These are phyloP conservation scores for Pantelozetes paolii DNA, from an alignment of 2,888 invertebrate species.

Conservation along the genomic window DNA sequence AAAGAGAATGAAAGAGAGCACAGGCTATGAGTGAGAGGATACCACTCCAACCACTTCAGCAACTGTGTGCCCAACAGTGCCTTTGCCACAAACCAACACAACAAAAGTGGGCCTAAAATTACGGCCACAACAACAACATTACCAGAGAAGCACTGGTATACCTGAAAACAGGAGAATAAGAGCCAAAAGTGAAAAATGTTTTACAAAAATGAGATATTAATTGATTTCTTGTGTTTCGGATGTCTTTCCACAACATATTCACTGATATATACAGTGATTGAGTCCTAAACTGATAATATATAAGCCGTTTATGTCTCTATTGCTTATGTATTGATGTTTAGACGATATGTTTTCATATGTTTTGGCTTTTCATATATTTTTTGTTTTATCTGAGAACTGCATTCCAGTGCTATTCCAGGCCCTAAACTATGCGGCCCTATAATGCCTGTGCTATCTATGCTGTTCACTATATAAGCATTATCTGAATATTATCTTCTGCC, in stretches of 20 bases:
- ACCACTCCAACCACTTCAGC: no score
- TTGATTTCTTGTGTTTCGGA: no score
- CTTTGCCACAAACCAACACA: background rate
- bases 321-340: background rate
- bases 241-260: no score
- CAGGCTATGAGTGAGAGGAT: background rate
- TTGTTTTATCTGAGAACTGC: constrained; percentile 16
- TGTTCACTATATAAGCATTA: constrained; percentile 6
- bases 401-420: constrained; percentile 10
- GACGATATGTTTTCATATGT: background rate
- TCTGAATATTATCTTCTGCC: constrained; percentile 31
- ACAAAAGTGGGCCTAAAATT: constrained; percentile 6
- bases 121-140: background rate
- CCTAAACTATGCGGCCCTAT: constrained; percentile 15
- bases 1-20: background rate
- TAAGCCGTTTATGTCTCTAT: constrained; percentile 6
- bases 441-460: background rate
- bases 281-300: background rate
- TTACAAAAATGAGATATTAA: background rate
- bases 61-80: background rate
- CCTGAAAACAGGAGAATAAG: no score
- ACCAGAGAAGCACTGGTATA: no score
- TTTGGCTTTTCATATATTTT: background rate
- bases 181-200: background rate
- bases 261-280: no score